Evolutionary conservation across 1,140 invertebrate species (phyloP), one percentile per base, ranked within the genome.

Genomic region (Pogonomyrmex californicus): DNA sequence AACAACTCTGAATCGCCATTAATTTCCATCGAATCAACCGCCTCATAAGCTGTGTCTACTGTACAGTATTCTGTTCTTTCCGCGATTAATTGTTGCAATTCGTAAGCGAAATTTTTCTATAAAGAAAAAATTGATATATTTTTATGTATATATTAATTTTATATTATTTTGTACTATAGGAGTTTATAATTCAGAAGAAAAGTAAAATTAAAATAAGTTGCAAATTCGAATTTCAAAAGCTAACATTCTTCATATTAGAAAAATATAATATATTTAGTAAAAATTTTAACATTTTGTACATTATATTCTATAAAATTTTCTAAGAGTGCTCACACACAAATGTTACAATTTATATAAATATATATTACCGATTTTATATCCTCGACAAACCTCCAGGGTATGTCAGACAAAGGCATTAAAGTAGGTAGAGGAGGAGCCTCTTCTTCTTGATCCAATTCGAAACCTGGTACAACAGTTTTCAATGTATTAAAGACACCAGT

Each of bases 21-120:
- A 30, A 88, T 90, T 82, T 94, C 94, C 7, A 92, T 90, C 0
- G 92, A 92, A 73, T 95, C 94, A n/a, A 94, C 93, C 23, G 94
- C 94, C 86, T 95, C 94, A 17, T 94, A 95, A 71, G 94, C 94
- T 71, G 94, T 94, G 56, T 95, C 94, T n/a, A 95, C 93, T 0
- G 89, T 91, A 87, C 89, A 95, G 81, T 94, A 94, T 41, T 94
- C 93, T 7, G 88, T 92, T 83, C 93, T 92, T 82, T 94, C 94
- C 30, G 91, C 87, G 7, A 95, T 89, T 30, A 95, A 73, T 71
- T 94, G 90, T 56, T 93, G 87, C 4, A 95, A 78, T 86, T 94
- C 90, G 5, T 62, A 12, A n/a, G 90, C 66, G 47, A 95, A 60
- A 79, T 85, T 94, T 79, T 90, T 92, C 87, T 93, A 47, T 23